These are phyloP conservation scores for Macrocentrus cingulum DNA, from an alignment of 1,140 invertebrate genomes.

Conservation along the genomic window DNA sequence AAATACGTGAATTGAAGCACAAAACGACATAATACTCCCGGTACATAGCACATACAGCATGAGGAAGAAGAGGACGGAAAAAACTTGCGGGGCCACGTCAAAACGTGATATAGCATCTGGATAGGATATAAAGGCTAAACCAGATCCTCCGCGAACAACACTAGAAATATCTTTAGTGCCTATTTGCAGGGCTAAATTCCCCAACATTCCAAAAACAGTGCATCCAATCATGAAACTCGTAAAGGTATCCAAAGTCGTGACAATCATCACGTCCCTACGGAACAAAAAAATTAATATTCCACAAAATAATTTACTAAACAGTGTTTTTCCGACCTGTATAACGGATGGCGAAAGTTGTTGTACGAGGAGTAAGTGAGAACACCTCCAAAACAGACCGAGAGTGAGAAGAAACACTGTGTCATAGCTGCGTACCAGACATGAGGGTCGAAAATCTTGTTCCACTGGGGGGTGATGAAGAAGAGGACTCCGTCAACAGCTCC, in stretches of 20 bases:
- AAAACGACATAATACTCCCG: conserved; percentile 64
- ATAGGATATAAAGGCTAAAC: conserved; percentile 72
- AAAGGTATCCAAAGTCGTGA: conserved; percentile 73
- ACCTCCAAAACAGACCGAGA: conserved; percentile 76
- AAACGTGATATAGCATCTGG: conserved; percentile 68
- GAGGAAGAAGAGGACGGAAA: conserved; percentile 53
- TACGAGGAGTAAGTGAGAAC: conserved; percentile 79
- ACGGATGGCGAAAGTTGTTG: conserved; percentile 71
- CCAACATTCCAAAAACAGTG: conserved; percentile 84
- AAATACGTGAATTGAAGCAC: too few relatives aligned
- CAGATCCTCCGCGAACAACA: conserved; percentile 66
- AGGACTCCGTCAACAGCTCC: conserved; percentile 76
- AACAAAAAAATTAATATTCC: conserved; percentile 1
- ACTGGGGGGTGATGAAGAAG: conserved; percentile 69
- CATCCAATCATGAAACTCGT: conserved; percentile 84
- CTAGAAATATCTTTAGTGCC: conserved; percentile 56
- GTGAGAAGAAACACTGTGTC: conserved; percentile 77
- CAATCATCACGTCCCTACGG: conserved; percentile 70
- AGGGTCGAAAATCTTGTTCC: conserved; percentile 64
- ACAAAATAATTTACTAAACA: not conserved
- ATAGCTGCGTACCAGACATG: conserved; percentile 77
- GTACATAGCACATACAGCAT: conserved; percentile 80
- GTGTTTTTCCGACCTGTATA: too few relatives aligned
- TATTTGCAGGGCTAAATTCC: conserved; percentile 70
- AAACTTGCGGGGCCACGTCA: conserved; percentile 64